Evolutionary conservation across 2,888 invertebrate genomes (phyloP).

Genomic region (Aphrophora alni): DNA sequence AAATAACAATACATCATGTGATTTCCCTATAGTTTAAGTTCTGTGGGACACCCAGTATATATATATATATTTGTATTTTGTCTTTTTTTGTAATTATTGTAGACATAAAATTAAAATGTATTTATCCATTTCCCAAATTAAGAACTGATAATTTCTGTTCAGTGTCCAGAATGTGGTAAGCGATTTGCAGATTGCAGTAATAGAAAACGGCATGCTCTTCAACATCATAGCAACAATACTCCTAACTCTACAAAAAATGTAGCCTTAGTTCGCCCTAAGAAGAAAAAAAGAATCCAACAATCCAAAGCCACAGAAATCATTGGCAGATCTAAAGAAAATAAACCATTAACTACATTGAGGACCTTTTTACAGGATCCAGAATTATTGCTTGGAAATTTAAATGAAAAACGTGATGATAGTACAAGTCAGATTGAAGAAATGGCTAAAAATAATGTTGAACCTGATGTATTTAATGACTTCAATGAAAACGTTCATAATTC

Average conservation of each 20-base stretch:
- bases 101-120: too few relatives aligned
- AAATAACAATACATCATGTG: too few relatives aligned
- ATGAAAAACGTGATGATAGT: not conserved
- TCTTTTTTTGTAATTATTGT: too few relatives aligned
- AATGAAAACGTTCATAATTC: not conserved
- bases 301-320: not conserved
- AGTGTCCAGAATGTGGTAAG: not conserved
- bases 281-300: not conserved
- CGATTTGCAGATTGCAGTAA: slow-evolving; percentile 5
- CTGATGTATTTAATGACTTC: not conserved
- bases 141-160: not conserved
- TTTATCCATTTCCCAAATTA: too few relatives aligned
- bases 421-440: not conserved
- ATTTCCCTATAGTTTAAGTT: too few relatives aligned
- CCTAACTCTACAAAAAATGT: not conserved
- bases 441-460: not conserved
- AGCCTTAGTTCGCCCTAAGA: not conserved
- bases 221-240: not conserved
- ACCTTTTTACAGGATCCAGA: not conserved
- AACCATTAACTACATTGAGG: not conserved
- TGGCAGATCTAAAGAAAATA: not conserved
- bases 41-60: too few relatives aligned
- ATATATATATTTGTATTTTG: not conserved
- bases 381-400: not conserved
- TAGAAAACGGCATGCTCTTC: not conserved